Conservation (phyloP, 2,888 invertebrate species). For the Drosophila helvetica region DNA sequence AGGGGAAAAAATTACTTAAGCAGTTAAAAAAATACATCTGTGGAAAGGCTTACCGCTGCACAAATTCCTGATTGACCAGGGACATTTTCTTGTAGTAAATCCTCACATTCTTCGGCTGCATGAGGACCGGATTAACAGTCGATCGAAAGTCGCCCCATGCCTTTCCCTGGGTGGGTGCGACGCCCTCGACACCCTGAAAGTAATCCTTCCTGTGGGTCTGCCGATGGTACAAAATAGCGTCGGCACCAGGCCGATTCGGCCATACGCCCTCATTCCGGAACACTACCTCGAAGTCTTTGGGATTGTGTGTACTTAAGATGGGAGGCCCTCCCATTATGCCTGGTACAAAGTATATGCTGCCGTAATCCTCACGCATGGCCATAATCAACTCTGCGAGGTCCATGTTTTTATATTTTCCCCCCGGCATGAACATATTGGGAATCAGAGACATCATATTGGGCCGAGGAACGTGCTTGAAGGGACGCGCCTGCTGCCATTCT, state of each 20-base stretch:
- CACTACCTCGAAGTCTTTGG: constrained; percentile 85
- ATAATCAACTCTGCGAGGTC: constrained; percentile 51
- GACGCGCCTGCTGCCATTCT: constrained; percentile 74
- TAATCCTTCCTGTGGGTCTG: constrained; percentile 53
- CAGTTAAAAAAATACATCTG: neutral
- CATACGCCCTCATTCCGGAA: constrained; percentile 84
- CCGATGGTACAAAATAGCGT: constrained; percentile 83
- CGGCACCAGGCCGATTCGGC: constrained; percentile 83
- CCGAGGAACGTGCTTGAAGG: constrained; percentile 70
- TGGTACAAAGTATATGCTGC: constrained; percentile 82
- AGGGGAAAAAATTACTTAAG: no score
- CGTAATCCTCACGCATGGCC: constrained; percentile 71
- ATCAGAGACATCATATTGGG: constrained; percentile 44
- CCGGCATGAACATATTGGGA: constrained; percentile 61
- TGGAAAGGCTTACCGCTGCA: constrained; percentile 54
- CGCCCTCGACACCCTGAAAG: constrained; percentile 60
- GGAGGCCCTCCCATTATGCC: constrained; percentile 74
- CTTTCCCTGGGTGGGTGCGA: constrained; percentile 79
- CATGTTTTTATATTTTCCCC: constrained; percentile 71
- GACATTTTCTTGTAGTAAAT: constrained; percentile 85
- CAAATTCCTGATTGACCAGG: constrained; percentile 83
- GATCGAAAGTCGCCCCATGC: constrained; percentile 88
- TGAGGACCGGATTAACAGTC: constrained; percentile 87
- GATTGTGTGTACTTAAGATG: constrained; percentile 84
- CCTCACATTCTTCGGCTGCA: constrained; percentile 86